Evolutionary conservation across 2,797 vertebrate genomes (phyloP).

Genomic region (Glyptemys insculpta): DNA sequence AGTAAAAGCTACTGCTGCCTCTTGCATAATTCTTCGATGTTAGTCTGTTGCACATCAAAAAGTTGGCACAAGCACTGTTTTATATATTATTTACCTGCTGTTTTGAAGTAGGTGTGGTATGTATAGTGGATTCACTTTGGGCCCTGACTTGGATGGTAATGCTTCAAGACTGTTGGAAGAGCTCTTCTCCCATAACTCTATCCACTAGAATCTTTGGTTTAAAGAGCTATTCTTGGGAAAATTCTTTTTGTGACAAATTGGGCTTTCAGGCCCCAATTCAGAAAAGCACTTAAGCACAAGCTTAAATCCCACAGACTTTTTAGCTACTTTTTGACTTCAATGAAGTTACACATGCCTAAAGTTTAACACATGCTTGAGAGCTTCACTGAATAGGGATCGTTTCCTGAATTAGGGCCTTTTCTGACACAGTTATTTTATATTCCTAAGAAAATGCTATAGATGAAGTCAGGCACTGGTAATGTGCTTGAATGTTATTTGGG

Average conservation of each 20-base stretch:
- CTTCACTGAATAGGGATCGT: constrained; percentile 55
- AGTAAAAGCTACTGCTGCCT: constrained; percentile 36
- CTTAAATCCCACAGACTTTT: constrained; percentile 10
- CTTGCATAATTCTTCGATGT: constrained; percentile 8
- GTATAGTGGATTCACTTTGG: neutral
- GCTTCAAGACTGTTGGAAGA: neutral
- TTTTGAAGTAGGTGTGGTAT: constrained; percentile 1
- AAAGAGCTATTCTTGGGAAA: neutral
- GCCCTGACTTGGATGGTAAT: neutral
- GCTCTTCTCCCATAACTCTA: neutral
- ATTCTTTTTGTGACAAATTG: constrained; percentile 17
- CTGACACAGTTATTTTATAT: neutral
- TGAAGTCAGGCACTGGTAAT: constrained; percentile 28
- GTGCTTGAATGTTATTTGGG: constrained; percentile 15
- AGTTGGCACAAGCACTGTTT: constrained; percentile 7
- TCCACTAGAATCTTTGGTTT: neutral
- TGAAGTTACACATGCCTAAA: constrained; percentile 29
- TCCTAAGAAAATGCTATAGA: neutral
- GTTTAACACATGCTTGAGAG: constrained; percentile 18
- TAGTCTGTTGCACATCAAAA: constrained; percentile 34
- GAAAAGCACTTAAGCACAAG: fast-evolving
- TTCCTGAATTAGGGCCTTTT: constrained; percentile 52
- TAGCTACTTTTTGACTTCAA: constrained; percentile 14
- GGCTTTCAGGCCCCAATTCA: neutral
- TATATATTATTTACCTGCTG: constrained; percentile 24